Conservation (phyloP, 2,113 vertebrate species). For the Macquaria australasica region DNA sequence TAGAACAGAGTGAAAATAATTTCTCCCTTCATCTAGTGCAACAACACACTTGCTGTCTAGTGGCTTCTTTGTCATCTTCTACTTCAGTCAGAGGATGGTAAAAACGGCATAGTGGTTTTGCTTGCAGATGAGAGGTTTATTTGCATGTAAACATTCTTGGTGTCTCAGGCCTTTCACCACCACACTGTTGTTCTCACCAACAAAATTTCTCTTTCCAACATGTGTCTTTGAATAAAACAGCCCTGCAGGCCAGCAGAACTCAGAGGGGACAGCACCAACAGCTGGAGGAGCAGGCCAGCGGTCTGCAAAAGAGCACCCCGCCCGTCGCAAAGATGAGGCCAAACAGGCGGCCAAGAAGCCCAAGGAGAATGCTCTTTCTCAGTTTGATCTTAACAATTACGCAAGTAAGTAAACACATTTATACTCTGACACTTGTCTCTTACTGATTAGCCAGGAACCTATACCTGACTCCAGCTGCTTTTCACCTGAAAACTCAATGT, state of each 20-base stretch:
- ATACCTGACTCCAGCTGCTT: background rate
- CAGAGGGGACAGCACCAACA: slow-evolving; percentile 77
- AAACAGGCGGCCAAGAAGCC: slow-evolving; percentile 94
- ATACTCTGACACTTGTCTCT: background rate
- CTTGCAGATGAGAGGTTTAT: background rate
- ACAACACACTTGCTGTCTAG: background rate
- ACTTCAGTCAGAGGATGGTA: background rate
- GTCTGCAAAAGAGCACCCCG: slow-evolving; percentile 86
- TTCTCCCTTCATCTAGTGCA: background rate
- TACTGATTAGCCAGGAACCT: background rate
- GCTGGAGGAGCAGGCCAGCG: slow-evolving; percentile 83
- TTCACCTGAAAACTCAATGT: background rate
- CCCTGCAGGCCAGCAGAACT: slow-evolving; percentile 83
- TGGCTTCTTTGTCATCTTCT: background rate
- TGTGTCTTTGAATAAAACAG: slow-evolving; percentile 44
- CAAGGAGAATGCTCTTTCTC: slow-evolving; percentile 96
- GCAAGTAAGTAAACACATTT: slow-evolving; percentile 89
- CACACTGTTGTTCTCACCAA: background rate
- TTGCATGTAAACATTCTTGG: background rate
- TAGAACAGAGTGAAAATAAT: background rate
- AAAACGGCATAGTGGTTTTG: background rate
- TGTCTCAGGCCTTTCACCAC: background rate
- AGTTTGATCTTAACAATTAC: slow-evolving; percentile 99
- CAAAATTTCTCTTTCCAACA: background rate
- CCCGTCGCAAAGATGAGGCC: slow-evolving; percentile 93